A percentile compares a stretch with the other conserved stretches of the same genome.
These are phyloP conservation scores for Hoplias malabaricus DNA, from an alignment of 2,113 vertebrate genomes.

Conservation along the genomic window DNA sequence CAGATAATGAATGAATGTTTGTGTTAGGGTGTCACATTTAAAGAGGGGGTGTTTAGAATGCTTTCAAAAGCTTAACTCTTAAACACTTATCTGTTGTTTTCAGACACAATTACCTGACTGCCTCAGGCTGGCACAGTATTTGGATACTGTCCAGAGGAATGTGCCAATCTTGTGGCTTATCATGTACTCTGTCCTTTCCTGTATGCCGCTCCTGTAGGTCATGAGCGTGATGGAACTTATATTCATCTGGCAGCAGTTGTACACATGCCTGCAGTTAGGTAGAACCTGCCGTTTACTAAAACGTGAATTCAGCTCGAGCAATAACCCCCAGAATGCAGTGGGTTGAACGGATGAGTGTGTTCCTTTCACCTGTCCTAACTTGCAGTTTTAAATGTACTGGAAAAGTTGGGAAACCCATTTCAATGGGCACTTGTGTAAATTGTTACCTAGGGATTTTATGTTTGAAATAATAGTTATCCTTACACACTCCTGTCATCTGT, in stretches of 20 bases:
- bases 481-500: no score
- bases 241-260: not conserved
- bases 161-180: not conserved
- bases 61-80: not conserved
- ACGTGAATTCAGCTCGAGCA: not conserved
- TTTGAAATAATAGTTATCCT: no score
- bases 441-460: no score
- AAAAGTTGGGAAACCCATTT: no score
- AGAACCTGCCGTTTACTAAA: no score
- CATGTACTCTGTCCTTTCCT: constrained; percentile 1
- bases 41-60: not conserved
- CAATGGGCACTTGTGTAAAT: no score
- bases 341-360: no score
- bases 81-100: not conserved
- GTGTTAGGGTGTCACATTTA: not conserved
- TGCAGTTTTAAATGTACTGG: no score
- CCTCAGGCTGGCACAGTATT: not conserved
- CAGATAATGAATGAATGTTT: no score
- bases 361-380: no score
- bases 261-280: no score
- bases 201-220: not conserved
- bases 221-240: not conserved
- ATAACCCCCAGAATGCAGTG: no score
- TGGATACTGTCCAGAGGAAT: not conserved
- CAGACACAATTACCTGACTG: not conserved